Percentiles rank a stretch among this genome's conserved stretches.
phyloP scores from a whole-genome alignment of 2,888 invertebrate genomes.

The Ophion ellenae region DNA sequence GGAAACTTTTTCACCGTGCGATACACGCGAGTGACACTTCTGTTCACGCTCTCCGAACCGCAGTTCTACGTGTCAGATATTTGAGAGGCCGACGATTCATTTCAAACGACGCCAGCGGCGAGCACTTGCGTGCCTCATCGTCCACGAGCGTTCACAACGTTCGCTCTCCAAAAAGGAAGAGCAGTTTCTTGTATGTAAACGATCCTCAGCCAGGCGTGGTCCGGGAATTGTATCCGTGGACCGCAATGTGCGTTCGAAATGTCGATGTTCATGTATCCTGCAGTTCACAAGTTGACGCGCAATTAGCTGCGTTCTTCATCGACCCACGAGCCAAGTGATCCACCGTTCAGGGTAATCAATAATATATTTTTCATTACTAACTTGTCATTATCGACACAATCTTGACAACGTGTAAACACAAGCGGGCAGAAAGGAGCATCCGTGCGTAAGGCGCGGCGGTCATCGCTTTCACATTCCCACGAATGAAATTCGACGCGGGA shows the following conservation, averaged over 20 bases:
- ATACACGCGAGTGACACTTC: neutral
- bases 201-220: constrained; percentile 85
- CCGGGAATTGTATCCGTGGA: constrained; percentile 84
- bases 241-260: constrained; percentile 87
- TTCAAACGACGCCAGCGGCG: constrained; percentile 57
- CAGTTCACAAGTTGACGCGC: constrained; percentile 84
- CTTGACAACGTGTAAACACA: neutral
- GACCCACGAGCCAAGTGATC: constrained; percentile 87
- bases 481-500: neutral
- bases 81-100: constrained; percentile 20
- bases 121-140: constrained; percentile 5
- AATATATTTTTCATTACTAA: neutral
- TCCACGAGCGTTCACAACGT: constrained; percentile 75
- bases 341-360: constrained; percentile 80
- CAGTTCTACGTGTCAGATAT: neutral
- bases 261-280: constrained; percentile 84
- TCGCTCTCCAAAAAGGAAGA: constrained; percentile 53
- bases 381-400: constrained; percentile 3
- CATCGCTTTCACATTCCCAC: neutral
- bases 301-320: constrained; percentile 86
- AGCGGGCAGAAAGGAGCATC: neutral
- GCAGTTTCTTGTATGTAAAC: constrained; percentile 71
- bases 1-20: neutral
- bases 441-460: neutral
- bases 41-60: neutral